Base-by-base conservation (phyloP, 2,797 vertebrate species). In the Momotus momota region DNA sequence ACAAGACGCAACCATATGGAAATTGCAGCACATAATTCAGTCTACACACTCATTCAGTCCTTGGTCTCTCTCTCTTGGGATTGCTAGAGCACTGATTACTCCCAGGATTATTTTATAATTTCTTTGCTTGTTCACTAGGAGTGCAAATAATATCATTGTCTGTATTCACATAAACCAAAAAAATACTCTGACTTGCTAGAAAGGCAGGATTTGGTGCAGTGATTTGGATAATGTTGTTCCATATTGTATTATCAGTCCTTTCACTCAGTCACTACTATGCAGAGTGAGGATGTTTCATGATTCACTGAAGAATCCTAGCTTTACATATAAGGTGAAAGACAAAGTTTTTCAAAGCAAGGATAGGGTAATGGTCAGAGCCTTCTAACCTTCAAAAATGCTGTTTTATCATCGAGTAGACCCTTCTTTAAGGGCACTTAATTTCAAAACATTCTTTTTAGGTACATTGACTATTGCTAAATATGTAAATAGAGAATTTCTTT, bases 121-220 rank as follows among this genome's bases (percentile, higher is more conserved):
- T 69, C 19, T 1, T 38, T 64, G 14, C 20, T 67, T 81, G 55
- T 60, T 82, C 72, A 27, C 27, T 40, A 51, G 16, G 13, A 72
- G 15, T 75, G 49, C n/a, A 72, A 55, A 86, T 71, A 85, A 51
- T 43, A 58, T 43, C 14, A 14, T 22, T 69, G 40, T 23, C 18
- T 88, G 9, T 14, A 26, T 41, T 75, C 40, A 72, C 12, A 69
- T 9, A 72, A 16, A 33, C 5, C 0, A 27, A 48, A 85, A 64
- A 48, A 14, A 0, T 0, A 29, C 23, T 51, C 4, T 19, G 45
- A 23, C 27, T 85, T 2, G 0, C n/a, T 57, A 51, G 19, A 80
- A 90, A 72, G 25, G n/a, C 41, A 78, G 14, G 23, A 65, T 81
- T 81, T 88, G 15, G 21, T 58, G 43, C 51, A 62, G 60, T 35